These are phyloP conservation scores for Eolophus roseicapilla DNA, from an alignment of 2,113 vertebrate genomes.

Conservation along the genomic window DNA sequence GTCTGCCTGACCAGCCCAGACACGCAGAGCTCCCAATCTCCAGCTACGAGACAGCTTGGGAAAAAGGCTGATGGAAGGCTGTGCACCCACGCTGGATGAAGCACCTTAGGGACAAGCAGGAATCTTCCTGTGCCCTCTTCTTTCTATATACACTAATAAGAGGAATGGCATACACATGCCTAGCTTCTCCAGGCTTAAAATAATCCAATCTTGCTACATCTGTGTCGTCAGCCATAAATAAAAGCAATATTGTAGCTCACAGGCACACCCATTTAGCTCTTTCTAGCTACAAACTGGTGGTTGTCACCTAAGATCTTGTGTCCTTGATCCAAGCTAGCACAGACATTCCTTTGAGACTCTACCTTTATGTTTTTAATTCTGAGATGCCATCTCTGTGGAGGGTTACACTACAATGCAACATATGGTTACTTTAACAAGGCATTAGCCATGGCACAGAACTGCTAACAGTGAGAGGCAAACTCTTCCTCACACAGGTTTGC, in stretches of 20 bases:
- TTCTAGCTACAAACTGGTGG: not conserved
- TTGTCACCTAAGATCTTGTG: not conserved
- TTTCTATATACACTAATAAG: not conserved
- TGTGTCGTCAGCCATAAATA: not conserved
- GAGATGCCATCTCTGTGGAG: fast-evolving
- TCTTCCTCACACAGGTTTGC: not conserved
- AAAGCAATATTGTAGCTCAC: not conserved
- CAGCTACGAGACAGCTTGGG: not conserved
- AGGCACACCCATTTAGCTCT: not conserved
- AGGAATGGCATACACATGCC: not conserved
- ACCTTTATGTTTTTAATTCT: not conserved
- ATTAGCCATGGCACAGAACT: not conserved
- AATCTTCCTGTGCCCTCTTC: not conserved
- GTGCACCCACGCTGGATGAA: not conserved
- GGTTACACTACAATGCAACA: not conserved
- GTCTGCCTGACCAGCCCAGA: not conserved
- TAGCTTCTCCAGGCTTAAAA: not conserved
- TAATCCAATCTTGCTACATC: not conserved
- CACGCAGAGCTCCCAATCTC: not conserved
- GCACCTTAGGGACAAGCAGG: not conserved
- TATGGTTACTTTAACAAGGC: not conserved
- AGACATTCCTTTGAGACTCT: not conserved
- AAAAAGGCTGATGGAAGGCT: not conserved
- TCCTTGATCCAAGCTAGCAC: not conserved
- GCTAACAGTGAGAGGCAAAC: not conserved